Evolutionary conservation across 1,140 invertebrate genomes (phyloP).

Genomic region (Uloborus diversus): DNA sequence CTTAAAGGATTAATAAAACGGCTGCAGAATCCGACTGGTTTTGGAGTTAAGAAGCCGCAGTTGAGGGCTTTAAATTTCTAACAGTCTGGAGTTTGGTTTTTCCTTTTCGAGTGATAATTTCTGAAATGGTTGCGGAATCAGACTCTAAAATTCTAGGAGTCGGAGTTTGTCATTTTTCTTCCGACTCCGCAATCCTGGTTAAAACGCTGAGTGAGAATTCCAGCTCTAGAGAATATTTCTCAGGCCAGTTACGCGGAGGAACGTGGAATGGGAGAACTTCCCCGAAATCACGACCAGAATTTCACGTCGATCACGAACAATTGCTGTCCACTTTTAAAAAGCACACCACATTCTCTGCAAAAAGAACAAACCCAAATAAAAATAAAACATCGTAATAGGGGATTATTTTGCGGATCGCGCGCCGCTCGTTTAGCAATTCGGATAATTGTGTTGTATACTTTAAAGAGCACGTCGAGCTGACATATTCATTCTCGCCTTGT

Average conservation of each 20-base stretch:
- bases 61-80: no score
- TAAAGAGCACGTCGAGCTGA: constrained; percentile 11
- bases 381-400: not conserved
- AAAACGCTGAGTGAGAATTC: not conserved
- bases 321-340: not conserved
- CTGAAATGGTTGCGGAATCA: no score
- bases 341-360: not conserved
- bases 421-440: constrained; percentile 13
- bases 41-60: no score
- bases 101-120: no score
- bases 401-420: not conserved
- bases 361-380: not conserved
- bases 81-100: no score
- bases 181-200: no score
- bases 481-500: constrained; percentile 22
- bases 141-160: no score
- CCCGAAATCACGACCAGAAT: not conserved
- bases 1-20: no score
- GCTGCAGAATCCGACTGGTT: no score
- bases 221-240: not conserved
- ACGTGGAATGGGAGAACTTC: not conserved
- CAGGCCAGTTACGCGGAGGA: not conserved
- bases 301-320: not conserved
- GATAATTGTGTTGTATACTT: constrained; percentile 35
- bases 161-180: no score